Percentiles rank a stretch among this genome's conserved stretches.
Conservation (phyloP, 2,113 vertebrate species). For the Cepphus grylle region DNA sequence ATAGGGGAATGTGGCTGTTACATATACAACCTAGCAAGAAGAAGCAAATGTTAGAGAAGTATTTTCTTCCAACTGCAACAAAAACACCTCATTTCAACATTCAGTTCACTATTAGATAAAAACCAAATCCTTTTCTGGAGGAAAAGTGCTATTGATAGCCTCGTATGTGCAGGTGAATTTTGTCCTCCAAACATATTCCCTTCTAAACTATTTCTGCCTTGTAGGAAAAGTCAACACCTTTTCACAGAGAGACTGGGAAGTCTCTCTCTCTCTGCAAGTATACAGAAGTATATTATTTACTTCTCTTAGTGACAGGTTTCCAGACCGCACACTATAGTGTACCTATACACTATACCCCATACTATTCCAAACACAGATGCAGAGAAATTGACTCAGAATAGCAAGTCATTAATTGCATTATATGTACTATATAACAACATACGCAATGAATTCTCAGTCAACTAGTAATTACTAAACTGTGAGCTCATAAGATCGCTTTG, state of each 20-base stretch:
- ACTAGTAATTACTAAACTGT: not conserved
- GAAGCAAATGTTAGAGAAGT: not conserved
- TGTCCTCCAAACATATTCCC: not conserved
- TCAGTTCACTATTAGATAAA: not conserved
- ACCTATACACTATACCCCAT: not conserved
- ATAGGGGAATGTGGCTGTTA: conserved; percentile 97
- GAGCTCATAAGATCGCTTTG: not conserved
- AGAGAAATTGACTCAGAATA: not conserved
- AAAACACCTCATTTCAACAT: not conserved
- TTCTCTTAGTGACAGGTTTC: not conserved
- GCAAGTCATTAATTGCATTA: not conserved
- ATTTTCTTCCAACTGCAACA: not conserved
- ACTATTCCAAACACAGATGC: not conserved
- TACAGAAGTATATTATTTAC: not conserved
- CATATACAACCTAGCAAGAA: conserved; percentile 88
- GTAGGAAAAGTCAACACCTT: not conserved
- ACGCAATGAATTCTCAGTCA: not conserved
- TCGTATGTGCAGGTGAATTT: not conserved
- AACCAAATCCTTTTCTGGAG: not conserved
- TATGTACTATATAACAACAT: not conserved
- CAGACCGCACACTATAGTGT: not conserved
- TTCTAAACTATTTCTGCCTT: not conserved
- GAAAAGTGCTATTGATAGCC: not conserved
- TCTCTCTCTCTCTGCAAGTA: too few relatives aligned
- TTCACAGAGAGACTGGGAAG: not conserved